Percentiles rank a stretch among this genome's conserved stretches.
These are phyloP conservation scores for Phrynocephalus guinanensis DNA, from an alignment of 2,797 vertebrate species.

Conservation along the genomic window DNA sequence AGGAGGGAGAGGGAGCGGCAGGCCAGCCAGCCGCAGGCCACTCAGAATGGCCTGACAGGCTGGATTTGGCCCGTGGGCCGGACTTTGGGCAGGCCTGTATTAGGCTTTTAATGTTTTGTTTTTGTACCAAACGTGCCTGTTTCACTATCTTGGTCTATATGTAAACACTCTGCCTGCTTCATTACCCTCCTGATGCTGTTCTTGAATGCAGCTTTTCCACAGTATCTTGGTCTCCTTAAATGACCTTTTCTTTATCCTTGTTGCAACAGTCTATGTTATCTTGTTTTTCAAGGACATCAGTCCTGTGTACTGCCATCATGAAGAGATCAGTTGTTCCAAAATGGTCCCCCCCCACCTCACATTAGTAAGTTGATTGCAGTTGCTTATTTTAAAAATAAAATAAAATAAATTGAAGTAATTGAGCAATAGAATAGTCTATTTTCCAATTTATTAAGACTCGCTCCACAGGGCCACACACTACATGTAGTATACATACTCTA, in stretches of 20 bases:
- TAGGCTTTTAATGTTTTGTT: too few relatives aligned
- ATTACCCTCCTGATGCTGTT: not conserved
- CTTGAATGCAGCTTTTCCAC: not conserved
- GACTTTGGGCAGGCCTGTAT: too few relatives aligned
- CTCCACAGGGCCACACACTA: not conserved
- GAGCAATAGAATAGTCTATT: not conserved
- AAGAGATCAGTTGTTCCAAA: not conserved
- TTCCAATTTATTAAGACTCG: not conserved
- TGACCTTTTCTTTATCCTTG: not conserved
- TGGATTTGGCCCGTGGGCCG: too few relatives aligned
- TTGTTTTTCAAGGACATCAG: not conserved
- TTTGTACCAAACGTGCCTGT: too few relatives aligned
- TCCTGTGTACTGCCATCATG: not conserved
- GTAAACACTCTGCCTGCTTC: not conserved
- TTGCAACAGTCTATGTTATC: not conserved
- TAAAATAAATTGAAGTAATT: not conserved
- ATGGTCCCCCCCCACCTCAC: not conserved
- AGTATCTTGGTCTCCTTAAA: not conserved
- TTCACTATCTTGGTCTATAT: not conserved
- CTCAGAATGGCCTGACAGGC: too few relatives aligned
- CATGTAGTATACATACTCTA: not conserved
- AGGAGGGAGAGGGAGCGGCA: too few relatives aligned
- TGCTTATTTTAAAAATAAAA: not conserved
- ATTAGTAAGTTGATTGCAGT: too few relatives aligned
- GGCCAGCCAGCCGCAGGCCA: too few relatives aligned